Conservation (phyloP, 2,888 invertebrate genomes). For the Girardia tigrina region DNA sequence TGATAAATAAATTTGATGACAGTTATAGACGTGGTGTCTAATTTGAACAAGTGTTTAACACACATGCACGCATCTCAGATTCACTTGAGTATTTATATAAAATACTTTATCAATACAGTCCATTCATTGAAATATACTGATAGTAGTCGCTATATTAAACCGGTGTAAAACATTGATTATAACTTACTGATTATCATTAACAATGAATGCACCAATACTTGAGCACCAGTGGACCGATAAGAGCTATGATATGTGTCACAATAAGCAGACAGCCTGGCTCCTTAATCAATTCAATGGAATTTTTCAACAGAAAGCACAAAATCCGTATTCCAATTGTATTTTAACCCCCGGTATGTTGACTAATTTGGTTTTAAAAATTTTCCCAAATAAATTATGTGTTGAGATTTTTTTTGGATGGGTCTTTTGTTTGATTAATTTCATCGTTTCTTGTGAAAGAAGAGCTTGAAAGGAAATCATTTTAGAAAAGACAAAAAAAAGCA, state of each 20-base stretch:
- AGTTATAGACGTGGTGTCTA: slow-evolving; percentile 18
- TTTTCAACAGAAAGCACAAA: neutral
- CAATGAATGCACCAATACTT: slow-evolving; percentile 6
- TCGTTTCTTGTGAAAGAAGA: too few species aligned
- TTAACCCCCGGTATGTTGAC: too few species aligned
- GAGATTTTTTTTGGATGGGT: too few species aligned
- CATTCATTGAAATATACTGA: neutral
- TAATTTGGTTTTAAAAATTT: too few species aligned
- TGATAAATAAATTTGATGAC: neutral
- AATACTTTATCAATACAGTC: slow-evolving; percentile 15
- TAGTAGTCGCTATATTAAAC: neutral
- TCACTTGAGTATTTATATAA: slow-evolving; percentile 6
- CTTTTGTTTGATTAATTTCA: too few species aligned
- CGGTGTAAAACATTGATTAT: neutral
- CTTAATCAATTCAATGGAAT: neutral
- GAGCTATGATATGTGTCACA: neutral
- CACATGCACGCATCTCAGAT: slow-evolving; percentile 11
- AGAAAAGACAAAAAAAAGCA: too few species aligned
- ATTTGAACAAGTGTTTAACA: slow-evolving; percentile 7
- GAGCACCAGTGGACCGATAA: slow-evolving; percentile 7
- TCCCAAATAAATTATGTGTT: too few species aligned
- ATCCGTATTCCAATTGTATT: neutral
- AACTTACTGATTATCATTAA: neutral
- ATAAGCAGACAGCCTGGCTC: slow-evolving; percentile 18
- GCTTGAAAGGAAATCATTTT: neutral